These are phyloP conservation scores for Darevskia nairensis DNA, from an alignment of 2,797 vertebrate species.

Conservation along the genomic window DNA sequence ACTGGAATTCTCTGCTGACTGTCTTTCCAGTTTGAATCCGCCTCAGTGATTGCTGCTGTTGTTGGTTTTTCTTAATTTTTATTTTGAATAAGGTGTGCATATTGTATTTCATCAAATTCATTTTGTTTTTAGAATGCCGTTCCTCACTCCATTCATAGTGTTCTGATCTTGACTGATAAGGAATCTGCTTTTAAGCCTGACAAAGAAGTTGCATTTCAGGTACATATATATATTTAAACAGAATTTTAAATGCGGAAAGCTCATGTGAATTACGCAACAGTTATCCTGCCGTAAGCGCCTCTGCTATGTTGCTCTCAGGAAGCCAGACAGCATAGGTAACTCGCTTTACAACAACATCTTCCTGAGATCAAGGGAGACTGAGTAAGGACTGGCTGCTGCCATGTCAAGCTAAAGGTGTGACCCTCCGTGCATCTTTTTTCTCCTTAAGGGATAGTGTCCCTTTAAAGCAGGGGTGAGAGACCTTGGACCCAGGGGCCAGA, in stretches of 20 bases:
- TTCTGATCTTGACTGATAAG: constrained; percentile 85
- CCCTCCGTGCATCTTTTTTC: background rate
- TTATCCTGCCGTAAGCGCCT: background rate
- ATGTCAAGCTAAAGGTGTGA: background rate
- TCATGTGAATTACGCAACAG: no score
- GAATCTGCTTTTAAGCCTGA: constrained; percentile 81
- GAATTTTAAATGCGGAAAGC: background rate
- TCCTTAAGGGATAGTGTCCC: background rate
- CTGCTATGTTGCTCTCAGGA: background rate
- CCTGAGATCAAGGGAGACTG: background rate
- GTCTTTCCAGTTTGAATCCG: background rate
- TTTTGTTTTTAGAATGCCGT: constrained; percentile 72
- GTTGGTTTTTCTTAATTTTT: background rate
- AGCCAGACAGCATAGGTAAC: background rate
- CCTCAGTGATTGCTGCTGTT: background rate
- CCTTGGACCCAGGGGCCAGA: background rate
- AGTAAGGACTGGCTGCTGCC: background rate
- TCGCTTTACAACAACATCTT: background rate
- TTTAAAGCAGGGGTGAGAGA: background rate
- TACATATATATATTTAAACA: constrained; percentile 57
- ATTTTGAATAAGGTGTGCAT: background rate
- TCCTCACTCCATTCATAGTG: constrained; percentile 84
- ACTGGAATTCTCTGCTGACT: background rate
- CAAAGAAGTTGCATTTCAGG: constrained; percentile 81
- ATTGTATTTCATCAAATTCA: background rate